Base-by-base conservation (phyloP, 2,888 invertebrate genomes). In the Orthonychiurus folsomi region DNA sequence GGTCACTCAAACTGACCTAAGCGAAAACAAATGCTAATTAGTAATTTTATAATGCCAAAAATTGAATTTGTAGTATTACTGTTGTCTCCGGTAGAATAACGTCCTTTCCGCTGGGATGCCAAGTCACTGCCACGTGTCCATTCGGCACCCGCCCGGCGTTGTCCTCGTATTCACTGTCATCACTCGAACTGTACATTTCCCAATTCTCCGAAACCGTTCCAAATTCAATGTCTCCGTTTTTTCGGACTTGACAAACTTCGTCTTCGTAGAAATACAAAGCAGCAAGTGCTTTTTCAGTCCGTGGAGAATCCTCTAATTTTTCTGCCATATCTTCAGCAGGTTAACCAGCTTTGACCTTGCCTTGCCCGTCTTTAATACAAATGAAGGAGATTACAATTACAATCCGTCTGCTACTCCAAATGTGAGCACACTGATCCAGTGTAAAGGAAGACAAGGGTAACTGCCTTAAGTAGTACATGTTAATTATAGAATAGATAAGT, bases 141-240 rank as follows among this genome's bases (percentile, higher is more conserved):
- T 88, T 89, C 73, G 76, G 67, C 73, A 76, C 58, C 47, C 69
- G 69, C 25, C 74, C 75, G 18, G 73, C 73, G 53, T 76, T 75
- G 62, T 81, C 75, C 62, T 81, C 80, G 75, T 87, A 86, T 74
- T 82, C 82, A 75, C 86, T 86, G 74, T 86, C 86, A 74, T 88
- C 89, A 77, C 90, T 90, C 74, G 89, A 89, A 73, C 88, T 85
- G 76, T 86, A 86, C 74, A 85, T 85, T 77, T 93, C 93, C 75
- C 89, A 88, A 78, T 91, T 93, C 78, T 92, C 89, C 76, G 90
- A 84, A 69, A 94, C 90, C 77, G 93, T 85, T 59, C 94, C 94
- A 79, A 92, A 92, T 76, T 88, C 86, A 74, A 91, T 86, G 76
- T 87, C 87, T 71, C 92, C 91, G 73, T 86, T 86, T 75, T 88